phyloP scores from a whole-genome alignment of 2,888 invertebrate species.

The Chloroclystis v-ata region DNA sequence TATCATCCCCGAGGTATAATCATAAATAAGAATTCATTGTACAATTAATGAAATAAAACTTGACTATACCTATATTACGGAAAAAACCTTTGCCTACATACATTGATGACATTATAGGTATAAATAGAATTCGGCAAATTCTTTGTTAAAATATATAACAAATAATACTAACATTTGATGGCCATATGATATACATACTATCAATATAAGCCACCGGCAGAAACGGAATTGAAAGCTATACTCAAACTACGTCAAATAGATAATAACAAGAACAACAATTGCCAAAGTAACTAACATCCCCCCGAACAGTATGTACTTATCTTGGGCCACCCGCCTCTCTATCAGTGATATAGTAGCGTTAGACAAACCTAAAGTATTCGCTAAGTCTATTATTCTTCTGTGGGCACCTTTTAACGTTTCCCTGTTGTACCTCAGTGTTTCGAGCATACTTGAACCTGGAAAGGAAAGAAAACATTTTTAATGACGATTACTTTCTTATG shows the following conservation, averaged over 20 bases:
- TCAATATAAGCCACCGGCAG: neutral
- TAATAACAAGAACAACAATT: constrained; percentile 87
- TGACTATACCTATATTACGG: too few relatives aligned
- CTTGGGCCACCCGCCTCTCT: constrained; percentile 90
- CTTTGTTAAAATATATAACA: too few relatives aligned
- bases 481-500: too few relatives aligned
- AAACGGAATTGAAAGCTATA: neutral
- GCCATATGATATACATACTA: too few relatives aligned
- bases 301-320: constrained; percentile 91
- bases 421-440: constrained; percentile 89
- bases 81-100: too few relatives aligned
- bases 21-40: too few relatives aligned
- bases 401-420: constrained; percentile 92
- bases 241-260: constrained; percentile 74
- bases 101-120: too few relatives aligned
- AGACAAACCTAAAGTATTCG: constrained; percentile 93
- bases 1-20: too few relatives aligned
- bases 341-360: constrained; percentile 97
- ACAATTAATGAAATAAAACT: too few relatives aligned
- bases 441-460: constrained; percentile 84
- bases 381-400: constrained; percentile 90
- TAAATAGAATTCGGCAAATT: too few relatives aligned
- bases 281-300: constrained; percentile 91
- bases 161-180: too few relatives aligned
- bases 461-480: constrained; percentile 17